phyloP scores from a whole-genome alignment of 2,888 invertebrate species.

The Hermaeophaga mercurialis region DNA sequence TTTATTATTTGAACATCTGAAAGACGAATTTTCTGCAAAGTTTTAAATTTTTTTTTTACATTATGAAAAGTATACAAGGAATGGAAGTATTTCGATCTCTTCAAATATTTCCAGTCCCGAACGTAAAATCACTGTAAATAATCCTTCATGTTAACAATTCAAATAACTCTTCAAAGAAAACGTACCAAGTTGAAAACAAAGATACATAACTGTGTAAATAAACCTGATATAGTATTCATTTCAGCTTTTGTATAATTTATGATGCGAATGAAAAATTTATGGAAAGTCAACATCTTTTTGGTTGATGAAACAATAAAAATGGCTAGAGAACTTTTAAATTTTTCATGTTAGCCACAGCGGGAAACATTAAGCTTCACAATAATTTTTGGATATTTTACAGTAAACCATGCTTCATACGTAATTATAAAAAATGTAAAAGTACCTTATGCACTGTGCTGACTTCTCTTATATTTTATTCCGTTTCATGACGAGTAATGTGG shows the following conservation, averaged over 20 bases:
- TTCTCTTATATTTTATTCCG: too few relatives aligned
- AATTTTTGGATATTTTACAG: slow-evolving; percentile 29
- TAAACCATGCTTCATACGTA: slow-evolving; percentile 26
- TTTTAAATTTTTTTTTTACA: too few relatives aligned
- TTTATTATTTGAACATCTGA: too few relatives aligned
- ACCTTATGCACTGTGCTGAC: background rate
- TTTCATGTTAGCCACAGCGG: slow-evolving; percentile 29
- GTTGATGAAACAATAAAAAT: slow-evolving; percentile 42
- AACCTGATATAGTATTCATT: slow-evolving; percentile 17
- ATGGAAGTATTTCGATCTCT: too few relatives aligned
- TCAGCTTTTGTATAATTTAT: slow-evolving; percentile 33
- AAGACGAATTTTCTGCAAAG: too few relatives aligned
- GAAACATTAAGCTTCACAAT: slow-evolving; percentile 28
- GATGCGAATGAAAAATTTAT: slow-evolving; percentile 40
- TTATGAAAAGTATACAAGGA: too few relatives aligned
- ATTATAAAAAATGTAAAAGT: slow-evolving; percentile 21
- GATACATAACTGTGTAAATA: slow-evolving; percentile 24
- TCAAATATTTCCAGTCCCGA: too few relatives aligned
- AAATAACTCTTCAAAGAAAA: slow-evolving; percentile 5
- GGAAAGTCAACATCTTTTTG: slow-evolving; percentile 42
- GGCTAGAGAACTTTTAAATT: slow-evolving; percentile 36
- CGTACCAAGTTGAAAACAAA: slow-evolving; percentile 1
- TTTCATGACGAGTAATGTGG: too few relatives aligned
- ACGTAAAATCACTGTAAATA: background rate
- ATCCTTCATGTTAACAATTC: background rate